phyloP scores from a whole-genome alignment of 2,113 vertebrate species.

The Burhinus bistriatus region DNA sequence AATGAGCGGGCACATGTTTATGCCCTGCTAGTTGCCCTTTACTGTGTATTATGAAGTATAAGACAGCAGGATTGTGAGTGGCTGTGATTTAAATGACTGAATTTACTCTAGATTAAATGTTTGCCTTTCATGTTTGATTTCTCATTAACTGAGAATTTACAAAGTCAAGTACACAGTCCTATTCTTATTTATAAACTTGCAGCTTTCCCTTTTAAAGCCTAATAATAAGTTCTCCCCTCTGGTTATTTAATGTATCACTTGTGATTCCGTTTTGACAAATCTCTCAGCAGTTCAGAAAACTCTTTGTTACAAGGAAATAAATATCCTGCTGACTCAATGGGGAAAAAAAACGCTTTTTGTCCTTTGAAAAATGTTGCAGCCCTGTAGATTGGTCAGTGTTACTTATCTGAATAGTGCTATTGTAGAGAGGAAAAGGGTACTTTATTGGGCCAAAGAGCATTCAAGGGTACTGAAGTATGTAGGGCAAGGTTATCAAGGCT shows the following conservation, averaged over 20 bases:
- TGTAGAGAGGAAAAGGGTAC: constrained; percentile 31
- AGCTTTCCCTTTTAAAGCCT: constrained; percentile 43
- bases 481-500: constrained; percentile 50
- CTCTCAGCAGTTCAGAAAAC: constrained; percentile 45
- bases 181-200: constrained; percentile 51
- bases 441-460: constrained; percentile 50
- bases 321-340: constrained; percentile 49
- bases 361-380: constrained; percentile 45
- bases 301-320: constrained; percentile 55
- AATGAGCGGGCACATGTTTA: not conserved
- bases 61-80: not conserved
- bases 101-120: constrained; percentile 59
- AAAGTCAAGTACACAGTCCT: constrained; percentile 21
- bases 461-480: constrained; percentile 34
- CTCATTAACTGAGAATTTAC: constrained; percentile 59
- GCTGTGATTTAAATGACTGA: constrained; percentile 46
- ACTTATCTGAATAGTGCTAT: constrained; percentile 44
- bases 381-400: constrained; percentile 45
- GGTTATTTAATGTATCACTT: constrained; percentile 53
- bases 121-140: constrained; percentile 64
- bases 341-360: constrained; percentile 22
- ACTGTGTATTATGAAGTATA: not conserved
- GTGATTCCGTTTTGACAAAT: constrained; percentile 60
- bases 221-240: constrained; percentile 47
- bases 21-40: not conserved